phyloP scores from a whole-genome alignment of 2,113 vertebrate genomes.

The Tiliqua scincoides region DNA sequence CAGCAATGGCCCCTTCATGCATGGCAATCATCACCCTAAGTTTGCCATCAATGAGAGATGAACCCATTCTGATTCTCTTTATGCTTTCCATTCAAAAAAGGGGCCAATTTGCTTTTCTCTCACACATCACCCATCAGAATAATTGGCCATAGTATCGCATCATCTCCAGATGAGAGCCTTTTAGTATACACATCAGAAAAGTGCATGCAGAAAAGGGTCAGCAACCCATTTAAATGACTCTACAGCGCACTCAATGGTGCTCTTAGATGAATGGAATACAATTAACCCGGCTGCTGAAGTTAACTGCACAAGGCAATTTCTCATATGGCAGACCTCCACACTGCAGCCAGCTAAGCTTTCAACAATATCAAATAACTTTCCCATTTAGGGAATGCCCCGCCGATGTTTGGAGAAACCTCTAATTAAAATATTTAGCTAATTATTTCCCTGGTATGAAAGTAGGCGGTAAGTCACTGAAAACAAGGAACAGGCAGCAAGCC shows the following conservation, averaged over 20 bases:
- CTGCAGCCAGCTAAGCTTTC: neutral
- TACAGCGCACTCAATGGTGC: neutral
- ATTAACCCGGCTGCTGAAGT: slow-evolving; percentile 38
- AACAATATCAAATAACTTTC: slow-evolving; percentile 20
- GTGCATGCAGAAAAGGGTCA: slow-evolving; percentile 41
- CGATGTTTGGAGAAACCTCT: slow-evolving; percentile 26
- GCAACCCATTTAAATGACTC: slow-evolving; percentile 53
- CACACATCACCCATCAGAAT: slow-evolving; percentile 33
- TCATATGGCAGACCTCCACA: slow-evolving; percentile 15
- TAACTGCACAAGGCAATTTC: slow-evolving; percentile 19
- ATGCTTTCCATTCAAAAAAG: neutral
- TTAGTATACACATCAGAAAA: slow-evolving; percentile 35
- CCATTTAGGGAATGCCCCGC: slow-evolving; percentile 26
- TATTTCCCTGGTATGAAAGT: slow-evolving; percentile 49
- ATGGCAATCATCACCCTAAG: neutral
- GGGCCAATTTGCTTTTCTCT: neutral
- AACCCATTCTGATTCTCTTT: neutral
- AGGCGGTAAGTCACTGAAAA: slow-evolving; percentile 55
- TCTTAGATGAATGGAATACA: slow-evolving; percentile 50
- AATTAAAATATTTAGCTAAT: slow-evolving; percentile 55
- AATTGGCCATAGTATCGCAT: neutral
- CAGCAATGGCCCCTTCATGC: neutral
- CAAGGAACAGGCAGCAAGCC: slow-evolving; percentile 44
- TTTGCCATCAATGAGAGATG: neutral
- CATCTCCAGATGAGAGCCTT: slow-evolving; percentile 30